Conservation (phyloP, 2,113 vertebrate genomes). For the Colinus virginianus region DNA sequence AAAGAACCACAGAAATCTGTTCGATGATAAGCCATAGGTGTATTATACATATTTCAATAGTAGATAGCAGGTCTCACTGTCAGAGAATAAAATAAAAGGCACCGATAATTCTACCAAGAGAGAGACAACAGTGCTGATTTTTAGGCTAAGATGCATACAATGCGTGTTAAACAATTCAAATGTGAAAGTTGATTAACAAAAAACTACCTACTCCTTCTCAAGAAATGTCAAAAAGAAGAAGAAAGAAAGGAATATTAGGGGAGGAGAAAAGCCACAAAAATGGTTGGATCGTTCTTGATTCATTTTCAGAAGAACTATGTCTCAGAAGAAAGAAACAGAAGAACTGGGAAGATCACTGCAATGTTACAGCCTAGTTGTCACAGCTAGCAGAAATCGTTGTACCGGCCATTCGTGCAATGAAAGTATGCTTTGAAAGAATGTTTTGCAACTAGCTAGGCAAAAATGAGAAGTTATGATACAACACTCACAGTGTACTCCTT, state of each 20-base stretch:
- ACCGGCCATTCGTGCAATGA: neutral
- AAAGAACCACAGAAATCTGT: neutral
- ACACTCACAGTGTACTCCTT: neutral
- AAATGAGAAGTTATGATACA: neutral
- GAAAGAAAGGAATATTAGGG: neutral
- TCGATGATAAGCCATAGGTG: neutral
- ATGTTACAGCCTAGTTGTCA: neutral
- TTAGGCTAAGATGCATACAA: neutral
- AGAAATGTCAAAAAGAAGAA: neutral
- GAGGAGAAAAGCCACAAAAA: neutral
- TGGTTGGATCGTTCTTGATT: neutral
- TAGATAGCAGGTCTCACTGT: neutral
- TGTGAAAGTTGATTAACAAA: neutral
- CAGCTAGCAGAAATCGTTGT: neutral
- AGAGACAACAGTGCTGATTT: neutral
- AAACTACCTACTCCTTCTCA: neutral
- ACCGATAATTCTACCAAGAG: neutral
- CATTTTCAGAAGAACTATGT: neutral
- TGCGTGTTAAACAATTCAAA: neutral
- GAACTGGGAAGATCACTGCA: neutral
- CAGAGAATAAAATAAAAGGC: neutral
- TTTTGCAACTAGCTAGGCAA: neutral
- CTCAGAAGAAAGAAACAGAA: neutral
- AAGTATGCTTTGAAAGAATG: accelerated
- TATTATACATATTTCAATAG: neutral